These are phyloP conservation scores for Agrotis exclamationis DNA, from an alignment of 2,888 invertebrate genomes.

Conservation along the genomic window DNA sequence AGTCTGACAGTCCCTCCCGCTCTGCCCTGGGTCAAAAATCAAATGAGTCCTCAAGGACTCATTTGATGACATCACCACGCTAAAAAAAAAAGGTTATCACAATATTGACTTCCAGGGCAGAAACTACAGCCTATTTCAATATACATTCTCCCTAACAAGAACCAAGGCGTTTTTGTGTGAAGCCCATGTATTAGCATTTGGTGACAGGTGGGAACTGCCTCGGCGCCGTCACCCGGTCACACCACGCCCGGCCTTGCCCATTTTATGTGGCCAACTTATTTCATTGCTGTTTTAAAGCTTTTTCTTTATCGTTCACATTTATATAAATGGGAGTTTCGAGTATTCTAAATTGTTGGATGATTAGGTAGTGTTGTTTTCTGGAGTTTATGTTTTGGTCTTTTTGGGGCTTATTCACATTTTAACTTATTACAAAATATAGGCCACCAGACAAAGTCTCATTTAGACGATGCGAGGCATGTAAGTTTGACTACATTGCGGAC, in stretches of 20 bases:
- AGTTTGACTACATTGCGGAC: too few relatives aligned
- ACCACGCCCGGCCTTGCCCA: conserved; percentile 51
- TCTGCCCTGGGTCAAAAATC: too few relatives aligned
- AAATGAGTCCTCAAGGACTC: too few relatives aligned
- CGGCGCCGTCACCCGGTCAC: conserved; percentile 57
- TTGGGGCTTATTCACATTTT: not conserved
- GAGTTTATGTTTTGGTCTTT: not conserved
- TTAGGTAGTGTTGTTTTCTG: conserved; percentile 19
- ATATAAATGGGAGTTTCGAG: conserved; percentile 45
- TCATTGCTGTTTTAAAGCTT: conserved; percentile 71
- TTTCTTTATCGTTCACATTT: conserved; percentile 65
- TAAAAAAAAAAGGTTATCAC: too few relatives aligned
- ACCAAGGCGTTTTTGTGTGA: conserved; percentile 60
- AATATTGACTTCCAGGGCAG: not conserved
- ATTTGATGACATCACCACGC: too few relatives aligned
- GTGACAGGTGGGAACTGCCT: conserved; percentile 83
- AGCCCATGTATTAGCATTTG: conserved; percentile 80
- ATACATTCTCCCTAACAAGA: conserved; percentile 31
- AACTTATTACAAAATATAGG: not conserved
- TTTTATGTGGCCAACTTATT: conserved; percentile 70
- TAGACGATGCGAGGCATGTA: too few relatives aligned
- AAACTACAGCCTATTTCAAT: not conserved
- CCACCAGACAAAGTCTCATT: too few relatives aligned
- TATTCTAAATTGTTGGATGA: conserved; percentile 41
- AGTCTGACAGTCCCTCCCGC: too few relatives aligned